A percentile compares a stretch with the other conserved stretches of the same genome.
phyloP scores from a whole-genome alignment of 1,140 invertebrate species.

The Apolygus lucorum region DNA sequence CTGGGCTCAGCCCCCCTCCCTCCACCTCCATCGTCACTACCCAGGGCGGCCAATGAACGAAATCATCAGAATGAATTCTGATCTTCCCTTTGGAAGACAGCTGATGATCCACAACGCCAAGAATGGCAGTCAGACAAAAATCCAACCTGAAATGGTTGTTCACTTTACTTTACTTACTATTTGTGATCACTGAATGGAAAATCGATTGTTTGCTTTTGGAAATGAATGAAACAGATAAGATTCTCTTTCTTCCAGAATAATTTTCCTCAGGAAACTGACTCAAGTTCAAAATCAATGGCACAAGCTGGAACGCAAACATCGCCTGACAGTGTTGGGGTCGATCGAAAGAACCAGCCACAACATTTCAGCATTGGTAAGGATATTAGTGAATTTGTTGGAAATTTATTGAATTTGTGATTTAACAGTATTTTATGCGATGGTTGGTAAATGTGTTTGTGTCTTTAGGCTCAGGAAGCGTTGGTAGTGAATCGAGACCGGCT shows the following conservation, averaged over 20 bases:
- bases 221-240: too few relatives aligned
- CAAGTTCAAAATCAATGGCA: conserved; percentile 43
- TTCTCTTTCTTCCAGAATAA: conserved; percentile 1
- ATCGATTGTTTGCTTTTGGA: too few relatives aligned
- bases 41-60: too few relatives aligned
- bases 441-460: not conserved
- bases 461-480: conserved; percentile 19
- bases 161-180: too few relatives aligned
- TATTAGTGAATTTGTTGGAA: not conserved
- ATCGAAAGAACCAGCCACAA: conserved; percentile 37
- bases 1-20: too few relatives aligned
- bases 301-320: conserved; percentile 70
- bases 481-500: conserved; percentile 41
- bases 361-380: conserved; percentile 53
- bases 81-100: too few relatives aligned
- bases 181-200: too few relatives aligned
- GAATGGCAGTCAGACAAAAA: too few relatives aligned
- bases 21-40: too few relatives aligned
- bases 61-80: too few relatives aligned
- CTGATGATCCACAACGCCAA: too few relatives aligned
- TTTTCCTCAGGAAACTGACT: conserved; percentile 27
- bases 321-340: conserved; percentile 47
- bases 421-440: not conserved
- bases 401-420: not conserved
- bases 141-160: too few relatives aligned